Percentiles rank a stretch among this genome's conserved stretches.
phyloP scores from a whole-genome alignment of 2,888 invertebrate species.

The Bruchidius siliquastri region DNA sequence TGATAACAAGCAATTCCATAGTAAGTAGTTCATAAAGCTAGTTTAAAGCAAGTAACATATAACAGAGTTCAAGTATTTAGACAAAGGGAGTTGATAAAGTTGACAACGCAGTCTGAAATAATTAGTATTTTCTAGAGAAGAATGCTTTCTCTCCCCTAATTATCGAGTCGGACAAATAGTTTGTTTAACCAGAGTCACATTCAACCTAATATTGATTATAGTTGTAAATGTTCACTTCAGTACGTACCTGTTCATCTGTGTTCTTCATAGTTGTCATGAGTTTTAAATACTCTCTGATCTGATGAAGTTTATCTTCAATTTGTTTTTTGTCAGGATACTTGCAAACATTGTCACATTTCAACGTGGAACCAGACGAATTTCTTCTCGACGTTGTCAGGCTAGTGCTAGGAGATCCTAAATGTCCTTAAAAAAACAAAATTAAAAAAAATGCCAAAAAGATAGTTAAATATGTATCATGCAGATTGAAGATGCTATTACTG shows the following conservation, averaged over 20 bases:
- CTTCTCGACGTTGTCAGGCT: constrained; percentile 41
- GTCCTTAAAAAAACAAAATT: not conserved
- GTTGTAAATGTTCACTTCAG: not conserved
- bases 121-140: too few species aligned
- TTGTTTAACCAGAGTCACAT: too few species aligned
- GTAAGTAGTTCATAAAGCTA: too few species aligned
- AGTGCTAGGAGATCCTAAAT: constrained; percentile 28
- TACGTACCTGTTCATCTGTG: constrained; percentile 60
- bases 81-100: too few species aligned
- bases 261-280: constrained; percentile 67
- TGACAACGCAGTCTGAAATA: too few species aligned
- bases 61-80: too few species aligned
- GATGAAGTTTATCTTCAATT: constrained; percentile 64
- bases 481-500: not conserved
- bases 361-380: constrained; percentile 39
- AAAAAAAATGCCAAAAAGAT: too few species aligned
- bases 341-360: constrained; percentile 45
- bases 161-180: too few species aligned
- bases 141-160: too few species aligned
- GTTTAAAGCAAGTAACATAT: too few species aligned
- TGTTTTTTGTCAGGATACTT: constrained; percentile 62
- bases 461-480: not conserved
- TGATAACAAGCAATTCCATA: too few species aligned
- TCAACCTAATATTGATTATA: constrained; percentile 1
- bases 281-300: constrained; percentile 68